These are phyloP conservation scores for Hydropotes inermis DNA, from an alignment of 2,113 vertebrate species.

Conservation along the genomic window DNA sequence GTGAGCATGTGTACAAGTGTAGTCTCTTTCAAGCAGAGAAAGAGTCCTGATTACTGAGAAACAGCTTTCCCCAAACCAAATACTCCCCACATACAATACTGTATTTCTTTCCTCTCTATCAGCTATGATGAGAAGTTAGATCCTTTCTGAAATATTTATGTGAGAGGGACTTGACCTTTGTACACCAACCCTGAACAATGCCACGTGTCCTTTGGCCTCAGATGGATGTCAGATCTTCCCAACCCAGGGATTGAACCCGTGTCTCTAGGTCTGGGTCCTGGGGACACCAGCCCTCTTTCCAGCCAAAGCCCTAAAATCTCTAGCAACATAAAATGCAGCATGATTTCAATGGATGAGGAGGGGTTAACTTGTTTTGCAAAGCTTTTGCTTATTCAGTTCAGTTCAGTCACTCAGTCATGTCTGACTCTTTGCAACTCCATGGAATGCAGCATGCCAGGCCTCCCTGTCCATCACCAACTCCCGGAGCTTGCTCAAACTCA, in stretches of 20 bases:
- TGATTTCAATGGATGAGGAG: neutral
- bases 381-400: neutral
- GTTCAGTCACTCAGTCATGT: neutral
- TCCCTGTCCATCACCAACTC: neutral
- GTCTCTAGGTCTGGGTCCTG: neutral
- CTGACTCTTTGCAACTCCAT: neutral
- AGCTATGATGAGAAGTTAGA: neutral
- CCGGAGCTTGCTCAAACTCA: neutral
- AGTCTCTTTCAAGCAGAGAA: neutral
- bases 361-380: conserved; percentile 2
- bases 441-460: accelerated
- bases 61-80: neutral
- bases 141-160: neutral
- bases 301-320: neutral
- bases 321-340: neutral
- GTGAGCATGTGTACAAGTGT: neutral
- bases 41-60: neutral
- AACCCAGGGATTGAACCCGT: neutral
- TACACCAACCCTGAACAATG: neutral
- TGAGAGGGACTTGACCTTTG: neutral
- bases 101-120: neutral
- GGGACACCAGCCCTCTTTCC: neutral
- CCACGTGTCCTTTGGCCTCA: neutral
- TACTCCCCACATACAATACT: neutral
- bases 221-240: neutral